Percentiles rank a stretch among this genome's conserved stretches.
phyloP scores from a whole-genome alignment of 2,888 invertebrate genomes.

The Nephrotoma flavescens region DNA sequence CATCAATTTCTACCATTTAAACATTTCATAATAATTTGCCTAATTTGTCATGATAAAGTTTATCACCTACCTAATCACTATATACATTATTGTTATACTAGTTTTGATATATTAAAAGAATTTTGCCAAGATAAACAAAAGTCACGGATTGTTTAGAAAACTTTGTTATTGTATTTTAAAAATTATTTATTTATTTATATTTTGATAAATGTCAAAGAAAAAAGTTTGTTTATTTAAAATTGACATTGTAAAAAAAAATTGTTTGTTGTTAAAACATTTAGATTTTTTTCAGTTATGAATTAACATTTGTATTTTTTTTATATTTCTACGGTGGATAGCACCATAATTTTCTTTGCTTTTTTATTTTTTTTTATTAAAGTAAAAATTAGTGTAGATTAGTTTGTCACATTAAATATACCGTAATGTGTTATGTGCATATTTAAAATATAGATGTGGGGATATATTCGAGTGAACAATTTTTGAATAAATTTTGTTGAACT shows the following conservation, averaged over 20 bases:
- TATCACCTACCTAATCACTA: not conserved
- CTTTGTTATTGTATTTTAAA: not conserved
- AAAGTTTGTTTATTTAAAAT: not conserved
- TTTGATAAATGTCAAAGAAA: not conserved
- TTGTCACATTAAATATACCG: not conserved
- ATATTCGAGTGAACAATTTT: not conserved
- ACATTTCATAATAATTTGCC: too few species aligned
- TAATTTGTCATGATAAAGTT: not conserved
- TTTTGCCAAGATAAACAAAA: not conserved
- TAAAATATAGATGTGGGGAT: not conserved
- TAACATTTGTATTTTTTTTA: not conserved
- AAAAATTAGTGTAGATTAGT: not conserved
- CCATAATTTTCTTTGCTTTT: not conserved
- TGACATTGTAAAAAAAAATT: not conserved
- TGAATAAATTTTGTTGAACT: not conserved
- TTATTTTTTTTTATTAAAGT: not conserved
- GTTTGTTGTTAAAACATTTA: not conserved
- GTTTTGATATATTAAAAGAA: not conserved
- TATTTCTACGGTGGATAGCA: not conserved
- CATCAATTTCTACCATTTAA: too few species aligned
- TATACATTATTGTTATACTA: not conserved
- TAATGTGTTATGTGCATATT: not conserved
- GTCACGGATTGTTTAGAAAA: not conserved
- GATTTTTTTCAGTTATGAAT: not conserved
- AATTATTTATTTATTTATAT: not conserved